Percentiles rank a stretch among this genome's conserved stretches.
Evolutionary conservation across 2,797 vertebrate genomes (phyloP).

Genomic region (Enteromius mattozi): DNA sequence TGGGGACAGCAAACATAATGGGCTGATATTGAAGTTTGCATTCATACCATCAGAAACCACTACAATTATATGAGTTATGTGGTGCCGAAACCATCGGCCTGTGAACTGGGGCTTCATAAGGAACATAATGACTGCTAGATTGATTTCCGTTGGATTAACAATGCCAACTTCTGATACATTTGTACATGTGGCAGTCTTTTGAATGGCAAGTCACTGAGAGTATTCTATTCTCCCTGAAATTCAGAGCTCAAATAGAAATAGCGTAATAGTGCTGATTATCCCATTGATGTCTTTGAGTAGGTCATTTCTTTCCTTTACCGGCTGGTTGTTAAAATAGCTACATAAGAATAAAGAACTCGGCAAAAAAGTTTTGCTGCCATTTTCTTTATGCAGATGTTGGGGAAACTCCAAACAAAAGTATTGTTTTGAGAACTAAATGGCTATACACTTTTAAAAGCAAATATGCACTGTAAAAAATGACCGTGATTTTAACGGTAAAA

Average conservation of each 20-base stretch:
- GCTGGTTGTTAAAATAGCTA: slow-evolving; percentile 15
- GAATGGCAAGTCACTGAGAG: slow-evolving; percentile 71
- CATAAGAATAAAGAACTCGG: background rate
- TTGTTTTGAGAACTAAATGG: background rate
- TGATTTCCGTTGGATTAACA: slow-evolving; percentile 71
- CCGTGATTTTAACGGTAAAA: too few species aligned
- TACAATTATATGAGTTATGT: slow-evolving; percentile 65
- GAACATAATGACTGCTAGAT: slow-evolving; percentile 64
- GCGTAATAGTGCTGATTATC: slow-evolving; percentile 66
- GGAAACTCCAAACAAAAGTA: background rate
- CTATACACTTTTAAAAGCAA: background rate
- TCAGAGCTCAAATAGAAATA: slow-evolving; percentile 62
- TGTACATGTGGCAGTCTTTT: slow-evolving; percentile 60
- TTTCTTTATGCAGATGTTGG: background rate
- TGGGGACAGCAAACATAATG: slow-evolving; percentile 61
- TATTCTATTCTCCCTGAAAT: slow-evolving; percentile 57
- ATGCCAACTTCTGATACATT: slow-evolving; percentile 47
- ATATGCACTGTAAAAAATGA: background rate
- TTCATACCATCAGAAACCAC: slow-evolving; percentile 62
- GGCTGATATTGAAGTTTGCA: slow-evolving; percentile 61
- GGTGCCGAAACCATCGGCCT: slow-evolving; percentile 53
- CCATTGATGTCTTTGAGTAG: slow-evolving; percentile 50
- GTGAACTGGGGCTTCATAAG: slow-evolving; percentile 53
- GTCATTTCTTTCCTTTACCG: slow-evolving; percentile 26
- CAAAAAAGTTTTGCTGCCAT: background rate